A percentile compares a stretch with the other conserved stretches of the same genome.
Conservation (phyloP, 1,140 invertebrate species). For the Riptortus pedestris region DNA sequence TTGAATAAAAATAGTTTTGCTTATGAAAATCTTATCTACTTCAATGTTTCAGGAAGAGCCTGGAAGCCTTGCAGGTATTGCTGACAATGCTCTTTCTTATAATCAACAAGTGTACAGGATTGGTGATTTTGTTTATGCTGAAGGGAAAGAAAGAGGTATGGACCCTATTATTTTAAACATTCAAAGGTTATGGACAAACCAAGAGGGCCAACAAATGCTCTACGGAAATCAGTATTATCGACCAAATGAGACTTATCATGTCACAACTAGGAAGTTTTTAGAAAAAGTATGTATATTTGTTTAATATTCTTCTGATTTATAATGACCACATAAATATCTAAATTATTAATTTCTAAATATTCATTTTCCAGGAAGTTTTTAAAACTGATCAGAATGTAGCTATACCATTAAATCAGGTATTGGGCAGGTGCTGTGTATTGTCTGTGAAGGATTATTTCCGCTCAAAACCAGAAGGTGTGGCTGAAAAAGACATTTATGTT, state of each 20-base stretch:
- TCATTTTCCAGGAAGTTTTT: slow-evolving; percentile 75
- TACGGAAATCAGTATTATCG: slow-evolving; percentile 79
- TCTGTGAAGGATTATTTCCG: slow-evolving; percentile 93
- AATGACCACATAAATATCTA: not conserved
- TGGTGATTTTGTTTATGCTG: slow-evolving; percentile 86
- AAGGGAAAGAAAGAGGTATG: slow-evolving; percentile 63
- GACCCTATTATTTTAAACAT: slow-evolving; percentile 80
- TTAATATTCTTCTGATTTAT: slow-evolving; percentile 1
- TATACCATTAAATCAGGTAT: slow-evolving; percentile 73
- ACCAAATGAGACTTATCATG: slow-evolving; percentile 90
- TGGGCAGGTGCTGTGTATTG: slow-evolving; percentile 88
- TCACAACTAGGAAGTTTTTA: slow-evolving; percentile 87
- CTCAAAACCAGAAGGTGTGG: slow-evolving; percentile 71
- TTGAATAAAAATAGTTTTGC: too few relatives aligned
- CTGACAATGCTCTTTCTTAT: slow-evolving; percentile 34
- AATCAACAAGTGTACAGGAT: slow-evolving; percentile 58
- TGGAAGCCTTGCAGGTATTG: slow-evolving; percentile 28
- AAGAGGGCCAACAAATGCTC: slow-evolving; percentile 73
- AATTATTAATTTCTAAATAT: not conserved
- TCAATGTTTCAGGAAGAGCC: slow-evolving; percentile 27
- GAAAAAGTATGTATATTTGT: slow-evolving; percentile 47
- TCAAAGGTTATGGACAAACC: slow-evolving; percentile 75
- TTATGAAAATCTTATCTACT: not conserved
- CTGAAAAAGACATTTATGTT: slow-evolving; percentile 91
- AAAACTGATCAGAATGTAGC: slow-evolving; percentile 81